Conservation (phyloP, 2,113 vertebrate species). For the Albula goreensis region DNA sequence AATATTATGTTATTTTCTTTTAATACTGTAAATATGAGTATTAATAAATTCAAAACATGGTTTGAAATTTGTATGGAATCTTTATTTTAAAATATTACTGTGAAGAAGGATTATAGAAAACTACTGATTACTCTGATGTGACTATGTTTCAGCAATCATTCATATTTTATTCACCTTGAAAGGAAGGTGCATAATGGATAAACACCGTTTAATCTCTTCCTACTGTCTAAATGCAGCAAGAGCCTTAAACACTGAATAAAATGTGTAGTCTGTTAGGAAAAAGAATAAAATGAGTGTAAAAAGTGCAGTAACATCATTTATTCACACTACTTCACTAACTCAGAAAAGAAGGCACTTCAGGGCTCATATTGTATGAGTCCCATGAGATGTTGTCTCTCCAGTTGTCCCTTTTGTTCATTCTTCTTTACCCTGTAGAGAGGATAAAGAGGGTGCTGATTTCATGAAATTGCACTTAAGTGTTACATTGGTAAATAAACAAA, state of each 20-base stretch:
- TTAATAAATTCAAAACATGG: not conserved
- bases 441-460: not conserved
- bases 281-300: not conserved
- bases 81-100: not conserved
- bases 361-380: conserved; percentile 8
- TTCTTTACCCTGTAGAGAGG: conserved; percentile 59
- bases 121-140: not conserved
- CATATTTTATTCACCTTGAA: not conserved
- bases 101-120: not conserved
- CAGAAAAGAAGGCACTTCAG: not conserved
- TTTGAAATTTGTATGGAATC: not conserved
- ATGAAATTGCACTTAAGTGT: not conserved
- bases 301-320: not conserved
- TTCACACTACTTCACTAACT: not conserved
- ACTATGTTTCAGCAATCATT: not conserved
- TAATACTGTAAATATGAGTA: not conserved
- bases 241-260: not conserved
- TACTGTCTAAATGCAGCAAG: not conserved
- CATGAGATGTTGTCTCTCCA: not conserved
- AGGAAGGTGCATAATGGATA: not conserved
- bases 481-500: not conserved
- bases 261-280: not conserved
- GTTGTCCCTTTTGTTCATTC: conserved; percentile 68
- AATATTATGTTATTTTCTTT: not conserved
- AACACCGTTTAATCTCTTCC: not conserved